These are phyloP conservation scores for Pseudopleuronectes americanus DNA, from an alignment of 2,797 vertebrate species.

Conservation along the genomic window DNA sequence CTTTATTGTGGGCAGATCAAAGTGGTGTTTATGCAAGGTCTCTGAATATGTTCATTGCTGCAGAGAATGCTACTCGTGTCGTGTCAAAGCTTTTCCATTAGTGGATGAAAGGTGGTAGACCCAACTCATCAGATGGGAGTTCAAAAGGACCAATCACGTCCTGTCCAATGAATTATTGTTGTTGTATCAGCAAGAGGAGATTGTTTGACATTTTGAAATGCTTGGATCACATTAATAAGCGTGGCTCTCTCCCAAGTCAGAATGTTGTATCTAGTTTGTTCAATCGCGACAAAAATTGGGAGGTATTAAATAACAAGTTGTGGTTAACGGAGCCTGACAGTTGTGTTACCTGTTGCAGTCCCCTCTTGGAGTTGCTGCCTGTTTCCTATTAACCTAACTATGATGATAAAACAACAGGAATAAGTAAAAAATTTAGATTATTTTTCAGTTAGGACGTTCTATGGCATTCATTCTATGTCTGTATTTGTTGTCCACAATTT, in stretches of 20 bases:
- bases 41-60: slow-evolving; percentile 34
- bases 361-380: not conserved
- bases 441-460: too few species aligned
- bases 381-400: not conserved
- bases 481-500: too few species aligned
- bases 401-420: not conserved
- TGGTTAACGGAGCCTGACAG: not conserved
- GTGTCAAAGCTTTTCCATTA: slow-evolving; percentile 62
- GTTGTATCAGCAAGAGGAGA: slow-evolving; percentile 1
- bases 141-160: slow-evolving; percentile 52
- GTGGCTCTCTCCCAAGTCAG: not conserved
- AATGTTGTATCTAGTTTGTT: not conserved
- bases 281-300: not conserved
- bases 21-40: slow-evolving; percentile 59
- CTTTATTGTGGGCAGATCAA: slow-evolving; percentile 71
- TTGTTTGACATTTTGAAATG: not conserved
- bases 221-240: not conserved
- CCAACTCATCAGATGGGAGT: slow-evolving; percentile 53
- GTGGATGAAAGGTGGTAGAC: slow-evolving; percentile 65
- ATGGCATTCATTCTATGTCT: too few species aligned
- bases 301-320: not conserved
- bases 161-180: slow-evolving; percentile 12
- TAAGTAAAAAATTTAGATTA: too few species aligned
- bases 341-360: not conserved
- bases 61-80: slow-evolving; percentile 43